Conservation (phyloP, 2,888 invertebrate genomes). For the Habrosyne pyritoides region DNA sequence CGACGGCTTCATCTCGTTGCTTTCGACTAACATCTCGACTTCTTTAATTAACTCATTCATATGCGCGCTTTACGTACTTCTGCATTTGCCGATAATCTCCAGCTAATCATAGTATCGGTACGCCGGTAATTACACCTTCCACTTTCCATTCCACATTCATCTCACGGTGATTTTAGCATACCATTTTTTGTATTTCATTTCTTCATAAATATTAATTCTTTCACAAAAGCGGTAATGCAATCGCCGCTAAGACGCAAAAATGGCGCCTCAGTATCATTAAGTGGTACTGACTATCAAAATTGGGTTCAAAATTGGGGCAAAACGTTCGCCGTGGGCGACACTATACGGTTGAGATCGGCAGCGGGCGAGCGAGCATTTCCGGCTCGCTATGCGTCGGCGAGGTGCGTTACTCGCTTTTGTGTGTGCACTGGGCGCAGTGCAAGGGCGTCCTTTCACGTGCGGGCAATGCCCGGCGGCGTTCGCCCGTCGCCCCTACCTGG, state of each 20-base stretch:
- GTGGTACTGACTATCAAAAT: constrained; percentile 56
- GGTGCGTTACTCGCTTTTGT: constrained; percentile 84
- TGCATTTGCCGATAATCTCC: constrained; percentile 63
- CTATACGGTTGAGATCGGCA: constrained; percentile 52
- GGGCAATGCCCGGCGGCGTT: constrained; percentile 78
- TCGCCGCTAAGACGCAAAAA: constrained; percentile 75
- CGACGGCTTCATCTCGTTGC: constrained; percentile 78
- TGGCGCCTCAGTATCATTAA: constrained; percentile 47
- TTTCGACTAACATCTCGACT: constrained; percentile 76
- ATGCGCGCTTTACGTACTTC: constrained; percentile 75
- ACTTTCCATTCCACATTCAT: constrained; percentile 59
- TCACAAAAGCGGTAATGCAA: constrained; percentile 84
- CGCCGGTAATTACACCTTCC: constrained; percentile 56
- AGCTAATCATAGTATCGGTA: constrained; percentile 59
- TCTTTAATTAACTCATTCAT: constrained; percentile 57
- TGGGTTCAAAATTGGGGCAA: constrained; percentile 44
- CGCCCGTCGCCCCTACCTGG: constrained; percentile 79
- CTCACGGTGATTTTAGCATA: constrained; percentile 62
- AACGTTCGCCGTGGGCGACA: constrained; percentile 33
- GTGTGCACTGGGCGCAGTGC: constrained; percentile 83
- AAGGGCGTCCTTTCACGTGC: constrained; percentile 76
- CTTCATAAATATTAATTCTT: constrained; percentile 80
- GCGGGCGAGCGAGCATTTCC: constrained; percentile 49
- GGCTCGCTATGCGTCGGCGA: constrained; percentile 65
- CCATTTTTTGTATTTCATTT: constrained; percentile 66